Conservation (phyloP, 1,140 invertebrate species). For the Cryptotermes secundus region DNA sequence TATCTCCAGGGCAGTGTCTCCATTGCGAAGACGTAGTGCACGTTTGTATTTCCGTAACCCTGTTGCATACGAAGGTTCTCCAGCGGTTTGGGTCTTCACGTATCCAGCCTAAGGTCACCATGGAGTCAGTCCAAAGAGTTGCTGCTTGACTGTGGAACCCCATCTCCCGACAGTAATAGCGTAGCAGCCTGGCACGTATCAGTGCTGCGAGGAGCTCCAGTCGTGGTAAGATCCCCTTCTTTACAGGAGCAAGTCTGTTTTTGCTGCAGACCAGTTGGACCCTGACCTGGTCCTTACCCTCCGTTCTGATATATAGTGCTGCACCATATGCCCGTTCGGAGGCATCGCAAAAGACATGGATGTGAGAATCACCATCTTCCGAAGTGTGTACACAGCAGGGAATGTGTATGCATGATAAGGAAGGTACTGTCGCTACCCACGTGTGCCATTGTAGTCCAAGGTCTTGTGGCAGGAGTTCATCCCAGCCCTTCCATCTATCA, state of each 20-base stretch:
- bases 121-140: too few relatives aligned
- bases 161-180: not conserved
- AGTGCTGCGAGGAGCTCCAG: not conserved
- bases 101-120: too few relatives aligned
- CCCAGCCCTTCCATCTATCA: not conserved
- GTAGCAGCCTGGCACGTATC: not conserved
- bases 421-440: not conserved
- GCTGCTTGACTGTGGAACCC: rapidly evolving
- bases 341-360: not conserved
- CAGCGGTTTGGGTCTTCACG: too few relatives aligned
- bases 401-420: not conserved
- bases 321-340: constrained; percentile 10
- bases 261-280: not conserved
- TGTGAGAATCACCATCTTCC: too few relatives aligned
- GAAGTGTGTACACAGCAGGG: not conserved
- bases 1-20: not conserved
- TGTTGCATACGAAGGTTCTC: too few relatives aligned
- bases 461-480: not conserved
- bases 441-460: not conserved
- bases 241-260: not conserved
- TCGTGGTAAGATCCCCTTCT: not conserved
- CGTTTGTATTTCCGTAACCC: too few relatives aligned
- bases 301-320: not conserved
- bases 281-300: rapidly evolving
- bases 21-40: too few relatives aligned